Percentiles rank a stretch among this genome's conserved stretches.
These are phyloP conservation scores for Melanerpes formicivorus DNA, from an alignment of 2,113 vertebrate genomes.

Conservation along the genomic window DNA sequence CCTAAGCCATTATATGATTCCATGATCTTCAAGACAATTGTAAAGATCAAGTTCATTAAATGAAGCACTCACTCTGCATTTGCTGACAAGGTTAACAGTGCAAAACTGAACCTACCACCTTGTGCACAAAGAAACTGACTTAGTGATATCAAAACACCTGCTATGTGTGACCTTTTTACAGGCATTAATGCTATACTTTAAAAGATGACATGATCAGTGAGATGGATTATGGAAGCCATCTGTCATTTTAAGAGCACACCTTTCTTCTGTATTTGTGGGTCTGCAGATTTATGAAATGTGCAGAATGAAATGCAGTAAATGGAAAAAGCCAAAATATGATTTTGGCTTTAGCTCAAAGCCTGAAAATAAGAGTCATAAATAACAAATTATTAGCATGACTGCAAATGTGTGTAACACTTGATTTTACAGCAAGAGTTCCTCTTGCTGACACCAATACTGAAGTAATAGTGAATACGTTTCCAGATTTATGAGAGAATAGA, in stretches of 20 bases:
- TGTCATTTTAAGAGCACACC: not conserved
- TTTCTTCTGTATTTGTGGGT: not conserved
- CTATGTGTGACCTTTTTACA: not conserved
- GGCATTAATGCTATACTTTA: fast-evolving
- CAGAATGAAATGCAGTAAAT: not conserved
- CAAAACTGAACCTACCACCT: not conserved
- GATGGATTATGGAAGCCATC: not conserved
- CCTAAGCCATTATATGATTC: too few species aligned
- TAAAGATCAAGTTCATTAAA: too few species aligned
- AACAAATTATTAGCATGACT: not conserved
- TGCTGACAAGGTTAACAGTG: not conserved
- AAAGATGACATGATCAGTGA: not conserved
- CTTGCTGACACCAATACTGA: not conserved
- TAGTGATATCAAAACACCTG: not conserved
- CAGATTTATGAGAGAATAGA: not conserved
- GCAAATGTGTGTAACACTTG: not conserved
- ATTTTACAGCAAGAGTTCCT: not conserved
- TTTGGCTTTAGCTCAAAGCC: not conserved
- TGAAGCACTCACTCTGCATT: too few species aligned
- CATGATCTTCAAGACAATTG: not conserved
- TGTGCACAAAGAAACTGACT: not conserved
- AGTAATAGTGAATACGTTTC: not conserved
- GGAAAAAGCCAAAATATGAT: not conserved
- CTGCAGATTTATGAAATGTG: not conserved
- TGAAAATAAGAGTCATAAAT: not conserved